These are phyloP conservation scores for Puffinus mauretanicus DNA, from an alignment of 2,113 vertebrate genomes.

Conservation along the genomic window DNA sequence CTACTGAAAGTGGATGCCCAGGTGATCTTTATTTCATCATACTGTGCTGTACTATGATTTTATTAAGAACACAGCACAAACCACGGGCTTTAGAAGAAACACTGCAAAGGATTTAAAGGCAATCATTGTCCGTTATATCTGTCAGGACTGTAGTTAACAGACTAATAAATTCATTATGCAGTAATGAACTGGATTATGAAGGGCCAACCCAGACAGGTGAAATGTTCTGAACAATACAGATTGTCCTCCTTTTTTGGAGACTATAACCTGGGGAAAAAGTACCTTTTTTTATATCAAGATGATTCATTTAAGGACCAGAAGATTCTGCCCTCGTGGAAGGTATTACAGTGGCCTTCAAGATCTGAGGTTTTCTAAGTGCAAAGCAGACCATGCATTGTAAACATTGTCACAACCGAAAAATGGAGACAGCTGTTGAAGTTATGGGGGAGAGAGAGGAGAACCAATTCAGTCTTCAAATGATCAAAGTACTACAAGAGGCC, in stretches of 20 bases:
- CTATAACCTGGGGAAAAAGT: background rate
- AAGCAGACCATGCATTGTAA: background rate
- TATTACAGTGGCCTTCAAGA: background rate
- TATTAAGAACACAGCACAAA: conserved; percentile 28
- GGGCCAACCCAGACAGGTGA: background rate
- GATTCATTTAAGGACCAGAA: background rate
- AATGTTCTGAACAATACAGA: background rate
- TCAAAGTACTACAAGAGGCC: background rate
- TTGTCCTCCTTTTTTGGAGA: background rate
- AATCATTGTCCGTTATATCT: background rate
- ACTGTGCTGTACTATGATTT: background rate
- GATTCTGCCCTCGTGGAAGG: background rate
- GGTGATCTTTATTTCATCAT: background rate
- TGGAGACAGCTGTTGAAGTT: background rate
- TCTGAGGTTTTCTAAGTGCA: background rate
- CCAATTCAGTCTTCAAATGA: background rate
- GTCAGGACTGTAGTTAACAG: too few species aligned
- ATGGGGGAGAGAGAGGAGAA: background rate
- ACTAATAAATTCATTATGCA: background rate
- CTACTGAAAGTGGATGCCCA: background rate
- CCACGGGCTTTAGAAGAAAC: background rate
- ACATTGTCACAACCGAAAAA: background rate
- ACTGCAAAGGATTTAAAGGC: background rate
- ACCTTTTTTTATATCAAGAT: background rate
- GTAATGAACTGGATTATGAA: background rate